Base-by-base conservation (phyloP, 2,888 invertebrate species). In the Tetrapedia diversipes region DNA sequence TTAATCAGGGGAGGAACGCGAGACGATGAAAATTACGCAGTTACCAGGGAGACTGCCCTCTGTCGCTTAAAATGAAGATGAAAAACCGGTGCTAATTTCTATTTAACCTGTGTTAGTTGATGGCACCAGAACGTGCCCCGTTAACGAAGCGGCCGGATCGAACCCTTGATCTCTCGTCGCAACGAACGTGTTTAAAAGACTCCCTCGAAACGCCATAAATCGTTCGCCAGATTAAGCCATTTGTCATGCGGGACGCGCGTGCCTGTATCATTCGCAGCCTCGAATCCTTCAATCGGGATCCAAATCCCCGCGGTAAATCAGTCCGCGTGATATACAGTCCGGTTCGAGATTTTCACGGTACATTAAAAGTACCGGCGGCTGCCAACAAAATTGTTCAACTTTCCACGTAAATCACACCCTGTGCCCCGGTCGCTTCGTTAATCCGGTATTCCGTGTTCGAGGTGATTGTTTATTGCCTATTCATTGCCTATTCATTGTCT, bases 111-210 rank as follows among this genome's bases (percentile, higher is more conserved):
- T n/a, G n/a, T n/a, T n/a, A n/a, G n/a, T n/a, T n/a, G n/a, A n/a
- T n/a, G n/a, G n/a, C n/a, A n/a, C n/a, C n/a, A n/a, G n/a, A 64
- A 49, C 68, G 61, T 45, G 56, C n/a, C 7, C n/a, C 29, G n/a
- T 54, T 70, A 59, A 76, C 19, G 61, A 53, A 63, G 53, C 63
- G 8, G 37, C 16, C 39, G 61, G 63, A 78, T 73, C 41, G 59
- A 73, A 16, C 57, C 41, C n/a, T 37, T 34, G 53, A 53, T 61
- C 61, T 34, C 16, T 67, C 53, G 70, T 67, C 53, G 19, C n/a
- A 57, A 43, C 67, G 78, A 63, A 71, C 77, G 70, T 47, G 70
- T 53, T n/a, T 66, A 56, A 76, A 76, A 49, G 63, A 70, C 59
- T 67, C 16, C 43, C 66, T 29, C 32, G 45, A 45, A 49, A 47